Percentiles rank a stretch among this genome's conserved stretches.
Evolutionary conservation across 2,113 vertebrate genomes (phyloP).

Genomic region (Acrocephalus kingi): DNA sequence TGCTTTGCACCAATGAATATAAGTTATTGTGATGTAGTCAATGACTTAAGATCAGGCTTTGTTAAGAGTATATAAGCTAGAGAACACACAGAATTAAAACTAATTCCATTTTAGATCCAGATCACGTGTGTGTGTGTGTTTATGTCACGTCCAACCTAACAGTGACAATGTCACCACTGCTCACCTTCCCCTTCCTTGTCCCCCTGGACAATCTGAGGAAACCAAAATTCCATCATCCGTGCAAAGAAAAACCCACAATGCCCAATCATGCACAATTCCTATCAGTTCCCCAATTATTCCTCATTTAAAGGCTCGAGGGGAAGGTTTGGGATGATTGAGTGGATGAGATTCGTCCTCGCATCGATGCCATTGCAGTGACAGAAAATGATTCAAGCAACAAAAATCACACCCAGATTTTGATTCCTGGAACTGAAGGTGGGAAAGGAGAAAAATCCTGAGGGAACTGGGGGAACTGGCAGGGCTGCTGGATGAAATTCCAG

Average conservation of each 20-base stretch:
- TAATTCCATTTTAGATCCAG: too few species aligned
- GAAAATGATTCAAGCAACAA: not conserved
- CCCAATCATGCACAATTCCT: fast-evolving
- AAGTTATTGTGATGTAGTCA: too few species aligned
- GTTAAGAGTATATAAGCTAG: too few species aligned
- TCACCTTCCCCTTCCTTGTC: not conserved
- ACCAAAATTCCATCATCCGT: not conserved
- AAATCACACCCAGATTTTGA: not conserved
- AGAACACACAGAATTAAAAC: too few species aligned
- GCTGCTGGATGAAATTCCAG: not conserved
- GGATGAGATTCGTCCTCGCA: fast-evolving
- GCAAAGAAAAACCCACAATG: not conserved
- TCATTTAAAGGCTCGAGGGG: too few species aligned
- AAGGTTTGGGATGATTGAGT: not conserved
- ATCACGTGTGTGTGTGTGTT: too few species aligned
- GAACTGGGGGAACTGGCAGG: not conserved
- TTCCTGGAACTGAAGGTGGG: too few species aligned
- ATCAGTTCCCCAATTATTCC: not conserved
- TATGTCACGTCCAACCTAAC: too few species aligned
- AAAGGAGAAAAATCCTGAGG: not conserved
- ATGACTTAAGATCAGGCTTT: too few species aligned
- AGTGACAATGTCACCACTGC: fast-evolving
- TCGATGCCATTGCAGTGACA: fast-evolving
- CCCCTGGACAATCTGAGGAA: not conserved
- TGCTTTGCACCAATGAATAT: too few species aligned